These are phyloP conservation scores for Pardalotus punctatus DNA, from an alignment of 2,113 vertebrate genomes.

Conservation along the genomic window DNA sequence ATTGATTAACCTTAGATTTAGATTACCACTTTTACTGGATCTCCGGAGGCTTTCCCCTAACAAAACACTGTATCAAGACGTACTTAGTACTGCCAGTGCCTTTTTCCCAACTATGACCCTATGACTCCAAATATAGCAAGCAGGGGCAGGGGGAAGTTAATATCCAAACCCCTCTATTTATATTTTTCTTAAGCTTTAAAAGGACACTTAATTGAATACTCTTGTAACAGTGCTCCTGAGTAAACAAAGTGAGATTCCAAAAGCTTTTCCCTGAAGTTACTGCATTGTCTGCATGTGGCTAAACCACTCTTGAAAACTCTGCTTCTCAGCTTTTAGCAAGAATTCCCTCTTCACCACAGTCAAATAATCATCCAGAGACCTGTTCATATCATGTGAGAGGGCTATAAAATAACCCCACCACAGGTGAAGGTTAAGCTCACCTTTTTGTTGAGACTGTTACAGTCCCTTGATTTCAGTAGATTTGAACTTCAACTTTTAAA, in stretches of 20 bases:
- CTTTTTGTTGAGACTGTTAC: background rate
- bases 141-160: background rate
- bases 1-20: background rate
- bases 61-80: background rate
- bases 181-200: background rate
- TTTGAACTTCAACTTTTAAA: background rate
- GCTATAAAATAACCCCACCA: background rate
- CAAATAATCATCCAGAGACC: background rate
- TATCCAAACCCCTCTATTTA: background rate
- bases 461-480: background rate
- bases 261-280: background rate
- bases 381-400: background rate
- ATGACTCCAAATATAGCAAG: background rate
- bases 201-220: background rate
- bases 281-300: background rate
- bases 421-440: background rate
- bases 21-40: background rate
- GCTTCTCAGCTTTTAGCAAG: background rate
- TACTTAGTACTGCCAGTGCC: background rate
- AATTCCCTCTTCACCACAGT: background rate
- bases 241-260: background rate
- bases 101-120: background rate
- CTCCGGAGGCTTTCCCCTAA: background rate
- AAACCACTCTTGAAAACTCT: background rate
- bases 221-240: background rate